A percentile compares a stretch with the other conserved stretches of the same genome.
Conservation (phyloP, 2,797 vertebrate species). For the Sciaenops ocellatus region DNA sequence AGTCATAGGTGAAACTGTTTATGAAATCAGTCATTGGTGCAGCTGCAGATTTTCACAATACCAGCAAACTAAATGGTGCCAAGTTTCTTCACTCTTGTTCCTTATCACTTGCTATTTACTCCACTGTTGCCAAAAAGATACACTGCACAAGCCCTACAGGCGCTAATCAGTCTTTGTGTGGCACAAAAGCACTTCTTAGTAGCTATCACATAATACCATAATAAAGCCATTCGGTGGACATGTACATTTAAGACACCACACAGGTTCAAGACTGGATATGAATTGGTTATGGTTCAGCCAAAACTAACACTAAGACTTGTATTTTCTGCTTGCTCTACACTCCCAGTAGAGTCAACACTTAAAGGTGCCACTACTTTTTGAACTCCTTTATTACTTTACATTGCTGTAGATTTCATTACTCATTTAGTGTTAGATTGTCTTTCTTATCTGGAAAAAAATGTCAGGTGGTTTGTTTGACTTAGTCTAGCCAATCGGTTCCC, state of each 20-base stretch:
- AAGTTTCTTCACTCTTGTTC: slow-evolving; percentile 42
- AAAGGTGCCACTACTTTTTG: too few species aligned
- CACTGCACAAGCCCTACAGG: not conserved
- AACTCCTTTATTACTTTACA: too few species aligned
- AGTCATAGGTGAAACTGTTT: slow-evolving; percentile 44
- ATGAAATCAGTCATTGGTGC: slow-evolving; percentile 36
- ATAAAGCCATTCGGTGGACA: not conserved
- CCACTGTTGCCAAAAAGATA: slow-evolving; percentile 14
- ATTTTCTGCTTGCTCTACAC: not conserved
- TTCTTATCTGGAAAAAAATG: not conserved
- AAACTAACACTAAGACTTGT: not conserved
- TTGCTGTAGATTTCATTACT: too few species aligned
- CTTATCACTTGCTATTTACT: slow-evolving; percentile 32
- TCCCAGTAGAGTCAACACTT: not conserved
- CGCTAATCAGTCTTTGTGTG: not conserved
- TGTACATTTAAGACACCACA: not conserved
- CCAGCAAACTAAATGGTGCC: slow-evolving; percentile 12
- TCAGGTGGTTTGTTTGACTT: too few species aligned
- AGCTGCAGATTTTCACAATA: slow-evolving; percentile 67
- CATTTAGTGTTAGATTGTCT: too few species aligned
- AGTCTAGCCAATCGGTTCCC: too few species aligned
- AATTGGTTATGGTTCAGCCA: not conserved
- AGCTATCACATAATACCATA: not conserved
- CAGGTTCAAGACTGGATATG: not conserved
- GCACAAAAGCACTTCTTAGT: not conserved